A percentile compares a stretch with the other conserved stretches of the same genome.
Evolutionary conservation across 2,797 vertebrate genomes (phyloP).

Genomic region (Artibeus lituratus): DNA sequence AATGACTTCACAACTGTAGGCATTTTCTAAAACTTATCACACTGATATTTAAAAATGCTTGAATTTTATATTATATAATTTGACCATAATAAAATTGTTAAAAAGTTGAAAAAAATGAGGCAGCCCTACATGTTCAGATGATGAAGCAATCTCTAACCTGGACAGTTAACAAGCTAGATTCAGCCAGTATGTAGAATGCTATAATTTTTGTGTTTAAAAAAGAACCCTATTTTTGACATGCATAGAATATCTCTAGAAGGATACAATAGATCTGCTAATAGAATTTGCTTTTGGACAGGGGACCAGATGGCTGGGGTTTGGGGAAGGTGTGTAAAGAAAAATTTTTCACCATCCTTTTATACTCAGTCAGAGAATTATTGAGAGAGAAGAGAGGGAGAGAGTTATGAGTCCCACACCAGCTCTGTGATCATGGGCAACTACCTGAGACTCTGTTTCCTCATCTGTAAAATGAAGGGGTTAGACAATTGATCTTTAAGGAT

Average conservation of each 20-base stretch:
- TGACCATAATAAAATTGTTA: background rate
- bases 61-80: background rate
- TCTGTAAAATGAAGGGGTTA: background rate
- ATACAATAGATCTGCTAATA: background rate
- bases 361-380: background rate
- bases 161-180: background rate
- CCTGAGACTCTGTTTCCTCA: background rate
- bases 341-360: background rate
- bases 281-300: background rate
- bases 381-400: background rate
- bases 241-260: background rate
- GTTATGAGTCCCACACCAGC: background rate
- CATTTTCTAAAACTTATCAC: conserved; percentile 24
- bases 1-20: background rate
- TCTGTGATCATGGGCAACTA: background rate
- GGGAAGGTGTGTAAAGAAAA: background rate
- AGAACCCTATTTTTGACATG: background rate
- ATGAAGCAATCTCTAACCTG: background rate
- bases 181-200: background rate
- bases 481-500: background rate
- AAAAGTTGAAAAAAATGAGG: background rate
- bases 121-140: background rate
- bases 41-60: background rate
- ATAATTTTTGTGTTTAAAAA: background rate
- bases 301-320: background rate